These are phyloP conservation scores for Schrankia costaestrigalis DNA, from an alignment of 2,888 invertebrate species.

Conservation along the genomic window DNA sequence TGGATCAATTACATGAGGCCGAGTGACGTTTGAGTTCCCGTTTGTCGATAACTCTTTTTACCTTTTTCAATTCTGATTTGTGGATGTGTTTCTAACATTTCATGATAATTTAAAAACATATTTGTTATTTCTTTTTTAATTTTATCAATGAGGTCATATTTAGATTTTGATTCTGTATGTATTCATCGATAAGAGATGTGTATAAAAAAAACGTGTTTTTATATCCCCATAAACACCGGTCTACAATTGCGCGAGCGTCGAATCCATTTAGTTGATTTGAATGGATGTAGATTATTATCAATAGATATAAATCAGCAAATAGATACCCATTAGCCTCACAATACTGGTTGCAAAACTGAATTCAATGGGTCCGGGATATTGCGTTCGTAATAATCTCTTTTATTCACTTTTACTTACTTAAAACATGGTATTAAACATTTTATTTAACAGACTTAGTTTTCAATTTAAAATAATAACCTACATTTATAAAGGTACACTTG, in stretches of 20 bases:
- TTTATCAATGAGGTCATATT: constrained; percentile 40
- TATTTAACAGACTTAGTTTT: constrained; percentile 34
- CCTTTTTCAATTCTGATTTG: constrained; percentile 44
- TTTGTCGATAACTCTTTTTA: constrained; percentile 57
- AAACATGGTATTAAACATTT: constrained; percentile 24
- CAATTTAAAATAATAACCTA: constrained; percentile 49
- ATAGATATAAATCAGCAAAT: constrained; percentile 64
- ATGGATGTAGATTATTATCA: constrained; percentile 61
- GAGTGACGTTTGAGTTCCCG: constrained; percentile 69
- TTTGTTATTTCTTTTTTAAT: constrained; percentile 21
- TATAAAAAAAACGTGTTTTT: constrained; percentile 39
- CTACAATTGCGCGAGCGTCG: constrained; percentile 49
- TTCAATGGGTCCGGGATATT: constrained; percentile 43
- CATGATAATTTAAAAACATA: constrained; percentile 19
- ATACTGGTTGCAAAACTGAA: constrained; percentile 45
- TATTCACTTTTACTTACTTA: constrained; percentile 16
- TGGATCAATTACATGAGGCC: constrained; percentile 77
- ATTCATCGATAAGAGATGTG: constrained; percentile 30
- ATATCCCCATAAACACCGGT: constrained; percentile 44
- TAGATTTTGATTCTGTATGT: constrained; percentile 43
- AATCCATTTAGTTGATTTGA: constrained; percentile 58
- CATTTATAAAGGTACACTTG: constrained; percentile 65
- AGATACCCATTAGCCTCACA: constrained; percentile 56
- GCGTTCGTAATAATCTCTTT: constrained; percentile 22
- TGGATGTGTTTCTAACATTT: constrained; percentile 36